Base-by-base conservation (phyloP, 1,140 invertebrate species). In the Trinorchestia longiramus region DNA sequence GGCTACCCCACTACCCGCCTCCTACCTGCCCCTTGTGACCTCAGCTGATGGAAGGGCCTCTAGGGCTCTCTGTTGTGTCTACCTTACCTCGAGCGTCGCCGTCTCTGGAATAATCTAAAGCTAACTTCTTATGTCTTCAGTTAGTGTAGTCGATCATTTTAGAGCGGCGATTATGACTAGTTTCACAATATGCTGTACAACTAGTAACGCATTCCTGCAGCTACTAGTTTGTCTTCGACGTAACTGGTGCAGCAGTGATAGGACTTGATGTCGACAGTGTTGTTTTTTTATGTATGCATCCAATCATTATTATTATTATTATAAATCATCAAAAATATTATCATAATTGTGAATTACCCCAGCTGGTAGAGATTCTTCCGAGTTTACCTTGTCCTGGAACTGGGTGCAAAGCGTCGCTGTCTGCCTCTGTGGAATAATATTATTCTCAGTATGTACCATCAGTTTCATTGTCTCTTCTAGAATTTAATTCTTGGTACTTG, bases 11-110 rank as follows among this genome's bases (percentile, higher is more conserved):
- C 92, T 96, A 96, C 95, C 96, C 95, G 45, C 95, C 96, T 1
- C 96, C 96, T 19, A 94, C 92, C 41, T 96, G 96, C 95, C 96
- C 57, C 47, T 96, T 96, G 96, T 96, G 96, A 96, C 96, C 96
- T 19, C 96, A 95, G 15, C 92, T 96, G 53, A 95, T 94, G 17
- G 92, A 94, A 41, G 62, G 62, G 88, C 92, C 92, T 36, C 92
- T 94, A 43, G 43, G 43, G 92, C 88, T 91, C 88, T 91, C 88
- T 43, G 88, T 91, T 8, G 88, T 91, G 41, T 43, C 88, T 43
- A 44, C 88, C 36, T 28, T 91, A 15, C 88, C 88, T 91, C 88
- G 41, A 41, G 41, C 19, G 43, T 91, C 88, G 15, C 43, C 88
- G 43, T 3, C 41, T 3, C 28, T 77, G 15, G 28, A 77, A 19